phyloP scores from a whole-genome alignment of 2,113 vertebrate species.

The Anhinga anhinga region DNA sequence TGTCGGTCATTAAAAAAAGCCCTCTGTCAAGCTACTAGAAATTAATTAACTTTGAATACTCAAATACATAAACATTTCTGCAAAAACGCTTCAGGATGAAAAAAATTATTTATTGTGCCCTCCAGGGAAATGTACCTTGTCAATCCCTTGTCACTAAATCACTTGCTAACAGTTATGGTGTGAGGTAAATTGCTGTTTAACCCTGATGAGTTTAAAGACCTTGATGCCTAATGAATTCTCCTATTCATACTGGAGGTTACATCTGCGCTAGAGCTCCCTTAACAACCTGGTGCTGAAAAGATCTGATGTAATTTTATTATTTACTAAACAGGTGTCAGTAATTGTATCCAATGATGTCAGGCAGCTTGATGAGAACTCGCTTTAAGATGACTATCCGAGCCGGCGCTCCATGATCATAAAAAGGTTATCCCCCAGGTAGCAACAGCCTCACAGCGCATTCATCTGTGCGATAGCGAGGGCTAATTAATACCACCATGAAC shows the following conservation, averaged over 20 bases:
- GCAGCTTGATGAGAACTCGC: neutral
- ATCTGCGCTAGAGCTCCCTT: neutral
- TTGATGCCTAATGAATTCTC: conserved; percentile 47
- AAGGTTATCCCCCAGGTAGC: neutral
- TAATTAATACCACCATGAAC: neutral
- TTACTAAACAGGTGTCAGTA: conserved; percentile 47
- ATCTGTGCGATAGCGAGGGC: accelerated
- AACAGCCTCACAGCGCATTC: neutral
- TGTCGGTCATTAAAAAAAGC: conserved; percentile 42
- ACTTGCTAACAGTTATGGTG: conserved; percentile 45
- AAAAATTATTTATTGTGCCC: conserved; percentile 46
- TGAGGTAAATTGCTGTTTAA: neutral
- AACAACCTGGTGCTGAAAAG: conserved; percentile 48
- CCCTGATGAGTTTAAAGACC: conserved; percentile 47
- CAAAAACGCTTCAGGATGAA: conserved; percentile 39
- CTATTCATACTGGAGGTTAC: conserved; percentile 29
- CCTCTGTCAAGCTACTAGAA: conserved; percentile 68
- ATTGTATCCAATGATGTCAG: neutral
- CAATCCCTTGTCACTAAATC: conserved; percentile 54
- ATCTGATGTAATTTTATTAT: conserved; percentile 27
- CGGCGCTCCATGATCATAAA: accelerated
- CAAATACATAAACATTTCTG: conserved; percentile 64
- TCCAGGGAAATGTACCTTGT: conserved; percentile 53
- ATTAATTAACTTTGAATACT: conserved; percentile 69
- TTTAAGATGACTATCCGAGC: neutral